phyloP scores from a whole-genome alignment of 1,140 invertebrate species.

The Subanguina moxae region DNA sequence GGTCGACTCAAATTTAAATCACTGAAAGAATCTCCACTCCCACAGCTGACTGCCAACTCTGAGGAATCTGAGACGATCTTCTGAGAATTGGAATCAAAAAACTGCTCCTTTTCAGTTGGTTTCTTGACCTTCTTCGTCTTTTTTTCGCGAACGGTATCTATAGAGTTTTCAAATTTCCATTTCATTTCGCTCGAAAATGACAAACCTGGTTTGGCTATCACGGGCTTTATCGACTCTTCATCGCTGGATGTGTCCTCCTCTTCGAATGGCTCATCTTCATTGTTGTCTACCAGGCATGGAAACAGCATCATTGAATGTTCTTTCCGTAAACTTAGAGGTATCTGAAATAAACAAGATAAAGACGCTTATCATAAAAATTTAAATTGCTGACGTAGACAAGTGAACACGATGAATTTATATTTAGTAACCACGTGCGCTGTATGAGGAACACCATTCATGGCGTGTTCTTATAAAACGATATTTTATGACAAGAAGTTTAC shows the following conservation, averaged over 20 bases:
- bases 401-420: too few species aligned
- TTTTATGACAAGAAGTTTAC: too few species aligned
- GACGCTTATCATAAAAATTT: too few species aligned
- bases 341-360: too few species aligned
- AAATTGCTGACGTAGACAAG: too few species aligned
- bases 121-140: slow-evolving; percentile 33
- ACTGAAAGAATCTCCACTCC: slow-evolving; percentile 46
- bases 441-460: too few species aligned
- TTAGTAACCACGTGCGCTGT: too few species aligned
- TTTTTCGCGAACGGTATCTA: slow-evolving; percentile 48
- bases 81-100: slow-evolving; percentile 43
- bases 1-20: slow-evolving; percentile 56
- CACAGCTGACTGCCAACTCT: not conserved
- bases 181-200: not conserved
- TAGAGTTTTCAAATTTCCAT: slow-evolving; percentile 6
- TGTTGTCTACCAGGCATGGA: not conserved
- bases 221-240: not conserved
- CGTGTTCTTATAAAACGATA: too few species aligned
- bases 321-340: too few species aligned
- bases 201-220: not conserved
- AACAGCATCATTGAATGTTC: too few species aligned
- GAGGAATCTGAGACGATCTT: slow-evolving; percentile 23
- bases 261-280: not conserved
- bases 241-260: not conserved
- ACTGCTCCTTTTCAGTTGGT: slow-evolving; percentile 25